Conservation (phyloP, 2,113 vertebrate species). For the Hirundichthys speculiger region DNA sequence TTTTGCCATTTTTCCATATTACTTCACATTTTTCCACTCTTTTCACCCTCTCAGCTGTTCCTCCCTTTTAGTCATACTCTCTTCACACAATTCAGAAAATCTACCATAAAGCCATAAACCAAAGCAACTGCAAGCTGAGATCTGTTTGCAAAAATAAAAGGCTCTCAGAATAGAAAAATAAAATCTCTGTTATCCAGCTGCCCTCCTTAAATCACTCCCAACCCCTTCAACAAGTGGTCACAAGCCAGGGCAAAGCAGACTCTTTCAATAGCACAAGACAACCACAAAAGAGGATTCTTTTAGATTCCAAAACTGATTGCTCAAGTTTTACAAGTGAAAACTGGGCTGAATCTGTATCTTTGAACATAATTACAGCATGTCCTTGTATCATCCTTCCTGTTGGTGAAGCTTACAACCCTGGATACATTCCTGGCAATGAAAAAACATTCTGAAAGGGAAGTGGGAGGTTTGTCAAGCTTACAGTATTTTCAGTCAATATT, state of each 20-base stretch:
- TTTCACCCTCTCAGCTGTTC: conserved; percentile 66
- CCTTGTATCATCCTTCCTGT: conserved; percentile 79
- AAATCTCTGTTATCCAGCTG: conserved; percentile 82
- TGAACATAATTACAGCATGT: conserved; percentile 77
- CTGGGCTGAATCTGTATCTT: conserved; percentile 73
- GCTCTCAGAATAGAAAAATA: conserved; percentile 81
- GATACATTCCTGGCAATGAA: conserved; percentile 72
- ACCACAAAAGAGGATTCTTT: conserved; percentile 77
- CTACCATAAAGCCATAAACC: conserved; percentile 74
- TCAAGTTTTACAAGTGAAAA: conserved; percentile 77
- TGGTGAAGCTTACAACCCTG: conserved; percentile 65
- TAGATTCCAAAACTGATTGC: conserved; percentile 71
- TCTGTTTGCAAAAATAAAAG: conserved; percentile 74
- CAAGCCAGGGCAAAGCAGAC: conserved; percentile 69
- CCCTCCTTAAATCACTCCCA: conserved; percentile 80
- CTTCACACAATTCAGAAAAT: conserved; percentile 71
- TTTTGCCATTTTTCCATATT: conserved; percentile 61
- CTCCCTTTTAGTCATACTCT: conserved; percentile 60
- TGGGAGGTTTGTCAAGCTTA: conserved; percentile 64
- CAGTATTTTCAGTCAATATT: conserved; percentile 62
- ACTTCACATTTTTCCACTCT: conserved; percentile 53
- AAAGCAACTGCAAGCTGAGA: conserved; percentile 76
- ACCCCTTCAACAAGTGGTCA: conserved; percentile 79
- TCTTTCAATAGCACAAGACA: conserved; percentile 73
- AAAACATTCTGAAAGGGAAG: conserved; percentile 66